phyloP scores from a whole-genome alignment of 2,797 vertebrate genomes.

The Arctocebus calabarensis region DNA sequence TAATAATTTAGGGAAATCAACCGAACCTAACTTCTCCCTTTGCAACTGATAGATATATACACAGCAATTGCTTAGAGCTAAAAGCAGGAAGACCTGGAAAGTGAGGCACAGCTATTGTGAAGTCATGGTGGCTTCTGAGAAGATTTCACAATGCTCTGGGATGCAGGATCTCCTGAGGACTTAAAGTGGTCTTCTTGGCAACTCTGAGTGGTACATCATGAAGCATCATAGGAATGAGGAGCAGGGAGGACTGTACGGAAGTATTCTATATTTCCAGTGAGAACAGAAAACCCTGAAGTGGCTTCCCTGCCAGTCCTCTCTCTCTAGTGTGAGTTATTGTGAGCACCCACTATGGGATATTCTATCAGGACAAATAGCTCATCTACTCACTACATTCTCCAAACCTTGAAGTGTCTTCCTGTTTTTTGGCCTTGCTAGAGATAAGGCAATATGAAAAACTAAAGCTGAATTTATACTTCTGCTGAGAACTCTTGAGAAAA shows the following conservation, averaged over 20 bases:
- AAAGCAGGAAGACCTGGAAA: neutral
- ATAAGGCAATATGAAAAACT: neutral
- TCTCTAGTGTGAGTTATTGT: neutral
- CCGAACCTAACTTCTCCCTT: neutral
- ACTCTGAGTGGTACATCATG: neutral
- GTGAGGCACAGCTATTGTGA: neutral
- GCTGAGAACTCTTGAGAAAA: neutral
- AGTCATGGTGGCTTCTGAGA: neutral
- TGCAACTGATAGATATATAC: neutral
- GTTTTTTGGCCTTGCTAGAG: neutral
- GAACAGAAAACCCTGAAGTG: no score
- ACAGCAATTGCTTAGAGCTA: neutral
- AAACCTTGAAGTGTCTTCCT: neutral
- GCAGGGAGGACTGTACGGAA: neutral
- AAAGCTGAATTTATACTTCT: neutral
- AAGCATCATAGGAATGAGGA: neutral
- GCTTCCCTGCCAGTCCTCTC: neutral
- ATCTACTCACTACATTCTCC: neutral
- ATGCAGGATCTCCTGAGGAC: neutral
- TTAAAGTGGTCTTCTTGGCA: neutral
- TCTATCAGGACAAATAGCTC: neutral
- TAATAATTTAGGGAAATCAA: neutral
- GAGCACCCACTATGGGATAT: no score
- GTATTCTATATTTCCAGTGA: neutral
- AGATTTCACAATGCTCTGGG: neutral